Conservation (phyloP, 2,888 invertebrate species). For the Lasioglossum villosulum region DNA sequence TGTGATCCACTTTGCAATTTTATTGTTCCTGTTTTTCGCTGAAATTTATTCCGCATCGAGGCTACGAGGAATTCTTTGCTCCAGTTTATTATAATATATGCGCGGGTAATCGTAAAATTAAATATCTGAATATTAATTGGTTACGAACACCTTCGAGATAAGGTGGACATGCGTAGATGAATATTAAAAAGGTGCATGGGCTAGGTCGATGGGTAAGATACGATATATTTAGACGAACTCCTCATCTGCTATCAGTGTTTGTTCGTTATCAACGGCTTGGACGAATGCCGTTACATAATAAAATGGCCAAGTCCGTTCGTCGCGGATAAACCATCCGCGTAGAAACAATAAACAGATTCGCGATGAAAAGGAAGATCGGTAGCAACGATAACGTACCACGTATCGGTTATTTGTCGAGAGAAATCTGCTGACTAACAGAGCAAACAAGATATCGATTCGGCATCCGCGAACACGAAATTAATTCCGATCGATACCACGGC, state of each 20-base stretch:
- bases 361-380: background rate
- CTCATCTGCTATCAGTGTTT: background rate
- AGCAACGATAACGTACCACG: conserved; percentile 18
- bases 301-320: conserved; percentile 3
- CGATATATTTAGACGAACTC: background rate
- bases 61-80: background rate
- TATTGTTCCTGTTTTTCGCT: background rate
- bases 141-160: background rate
- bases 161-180: background rate
- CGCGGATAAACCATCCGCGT: background rate
- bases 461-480: background rate
- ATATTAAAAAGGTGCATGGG: background rate
- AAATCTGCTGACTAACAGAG: conserved; percentile 26
- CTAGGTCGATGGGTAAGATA: background rate
- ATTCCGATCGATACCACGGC: background rate
- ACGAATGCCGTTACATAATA: conserved; percentile 17
- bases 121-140: background rate
- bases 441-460: conserved; percentile 12
- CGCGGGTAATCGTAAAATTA: background rate
- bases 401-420: conserved; percentile 19
- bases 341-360: conserved; percentile 15
- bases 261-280: background rate
- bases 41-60: background rate
- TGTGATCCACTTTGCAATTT: background rate
- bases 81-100: background rate